Percentiles rank a stretch among this genome's conserved stretches.
Conservation (phyloP, 1,140 invertebrate genomes). For the Babylonia areolata region DNA sequence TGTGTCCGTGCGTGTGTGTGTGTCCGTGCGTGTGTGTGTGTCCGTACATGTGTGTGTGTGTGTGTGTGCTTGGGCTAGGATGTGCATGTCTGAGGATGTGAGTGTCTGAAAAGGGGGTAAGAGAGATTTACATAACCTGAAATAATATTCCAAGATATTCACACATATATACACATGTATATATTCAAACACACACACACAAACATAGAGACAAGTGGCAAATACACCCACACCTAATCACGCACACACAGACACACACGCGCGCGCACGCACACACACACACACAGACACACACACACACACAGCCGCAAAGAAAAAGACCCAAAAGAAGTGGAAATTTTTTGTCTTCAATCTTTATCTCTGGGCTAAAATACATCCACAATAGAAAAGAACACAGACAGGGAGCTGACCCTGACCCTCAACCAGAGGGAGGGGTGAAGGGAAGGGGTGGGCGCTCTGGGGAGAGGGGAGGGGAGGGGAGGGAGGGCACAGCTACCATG, state of each 20-base stretch:
- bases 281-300: neutral
- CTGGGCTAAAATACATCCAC: slow-evolving; percentile 30
- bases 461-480: neutral
- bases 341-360: slow-evolving; percentile 31
- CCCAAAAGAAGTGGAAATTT: neutral
- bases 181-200: neutral
- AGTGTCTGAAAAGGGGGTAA: neutral
- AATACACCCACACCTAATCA: neutral
- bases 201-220: neutral
- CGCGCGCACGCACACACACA: neutral
- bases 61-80: too few relatives aligned
- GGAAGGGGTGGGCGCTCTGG: neutral
- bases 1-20: too few relatives aligned
- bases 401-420: slow-evolving; percentile 9
- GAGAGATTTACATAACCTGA: neutral
- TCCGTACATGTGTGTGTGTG: slow-evolving; percentile 13
- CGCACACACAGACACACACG: neutral
- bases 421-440: neutral
- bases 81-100: too few relatives aligned
- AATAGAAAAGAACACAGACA: slow-evolving; percentile 22
- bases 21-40: too few relatives aligned
- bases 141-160: too few relatives aligned
- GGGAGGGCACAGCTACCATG: neutral
- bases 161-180: too few relatives aligned
- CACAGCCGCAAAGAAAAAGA: neutral